Evolutionary conservation across 2,888 invertebrate genomes (phyloP).

Genomic region (Athalia rosae): DNA sequence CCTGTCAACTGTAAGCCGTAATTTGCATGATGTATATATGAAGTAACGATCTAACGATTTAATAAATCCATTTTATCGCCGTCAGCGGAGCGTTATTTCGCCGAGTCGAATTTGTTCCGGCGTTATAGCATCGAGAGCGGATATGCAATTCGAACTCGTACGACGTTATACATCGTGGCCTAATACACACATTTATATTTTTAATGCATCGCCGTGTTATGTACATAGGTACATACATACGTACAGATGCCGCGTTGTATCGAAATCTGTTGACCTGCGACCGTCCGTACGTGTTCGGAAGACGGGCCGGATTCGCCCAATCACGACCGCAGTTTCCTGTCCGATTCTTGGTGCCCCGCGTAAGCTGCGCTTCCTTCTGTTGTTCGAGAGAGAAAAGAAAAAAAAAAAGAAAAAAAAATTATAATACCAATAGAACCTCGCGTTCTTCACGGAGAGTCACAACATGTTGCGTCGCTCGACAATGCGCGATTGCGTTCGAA

Average conservation of each 20-base stretch:
- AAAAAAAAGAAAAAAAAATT: neutral
- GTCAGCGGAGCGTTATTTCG: neutral
- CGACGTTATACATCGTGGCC: too few relatives aligned
- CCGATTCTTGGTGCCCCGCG: neutral
- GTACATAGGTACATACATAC: too few relatives aligned
- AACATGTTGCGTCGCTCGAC: conserved; percentile 25
- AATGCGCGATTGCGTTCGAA: conserved; percentile 5
- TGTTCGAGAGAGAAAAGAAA: neutral
- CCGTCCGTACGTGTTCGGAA: neutral
- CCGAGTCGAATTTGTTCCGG: neutral
- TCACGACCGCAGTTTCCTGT: conserved; percentile 40
- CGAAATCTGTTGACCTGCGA: conserved; percentile 19
- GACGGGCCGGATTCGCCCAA: conserved; percentile 32
- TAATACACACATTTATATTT: too few relatives aligned
- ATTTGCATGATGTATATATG: neutral
- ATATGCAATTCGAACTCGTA: neutral
- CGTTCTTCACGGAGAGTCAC: conserved; percentile 22
- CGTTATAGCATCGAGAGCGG: neutral
- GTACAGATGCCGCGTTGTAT: too few relatives aligned
- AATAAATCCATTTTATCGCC: conserved; percentile 6
- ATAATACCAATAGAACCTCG: neutral
- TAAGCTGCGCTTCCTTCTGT: neutral
- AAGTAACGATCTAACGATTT: conserved; percentile 48
- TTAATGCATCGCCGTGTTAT: neutral
- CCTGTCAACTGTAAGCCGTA: neutral